Evolutionary conservation across 2,888 invertebrate genomes (phyloP).

Genomic region (Andrena chrysosceles): DNA sequence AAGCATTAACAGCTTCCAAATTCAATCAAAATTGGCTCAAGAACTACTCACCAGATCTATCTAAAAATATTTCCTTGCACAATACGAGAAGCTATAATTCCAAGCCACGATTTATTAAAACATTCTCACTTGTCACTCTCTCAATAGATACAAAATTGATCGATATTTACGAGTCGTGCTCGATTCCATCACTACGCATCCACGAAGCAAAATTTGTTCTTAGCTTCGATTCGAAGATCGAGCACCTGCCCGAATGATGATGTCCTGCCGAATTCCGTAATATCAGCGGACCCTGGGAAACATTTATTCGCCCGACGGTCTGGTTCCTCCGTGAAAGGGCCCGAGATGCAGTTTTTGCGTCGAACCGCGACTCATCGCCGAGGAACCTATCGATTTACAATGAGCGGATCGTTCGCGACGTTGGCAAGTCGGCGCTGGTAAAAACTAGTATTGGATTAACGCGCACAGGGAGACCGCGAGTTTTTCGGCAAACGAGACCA

Average conservation of each 20-base stretch:
- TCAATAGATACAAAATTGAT: not conserved
- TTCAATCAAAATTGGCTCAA: no score
- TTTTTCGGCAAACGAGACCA: constrained; percentile 62
- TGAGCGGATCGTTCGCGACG: constrained; percentile 71
- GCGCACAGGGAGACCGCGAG: constrained; percentile 59
- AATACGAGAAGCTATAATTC: no score
- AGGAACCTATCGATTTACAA: constrained; percentile 75
- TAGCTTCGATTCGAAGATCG: constrained; percentile 54
- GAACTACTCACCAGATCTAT: no score
- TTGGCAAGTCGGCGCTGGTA: constrained; percentile 61
- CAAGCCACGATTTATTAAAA: no score
- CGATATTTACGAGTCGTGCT: not conserved
- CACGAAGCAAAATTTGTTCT: constrained; percentile 68
- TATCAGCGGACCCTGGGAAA: constrained; percentile 60
- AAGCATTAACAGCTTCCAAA: no score
- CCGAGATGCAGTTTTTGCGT: constrained; percentile 65
- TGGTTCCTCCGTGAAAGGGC: constrained; percentile 33
- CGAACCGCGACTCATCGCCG: constrained; percentile 44
- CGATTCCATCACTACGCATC: constrained; percentile 24
- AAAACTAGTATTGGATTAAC: constrained; percentile 77
- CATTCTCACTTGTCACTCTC: no score
- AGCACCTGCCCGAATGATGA: constrained; percentile 71
- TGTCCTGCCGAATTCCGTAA: constrained; percentile 66
- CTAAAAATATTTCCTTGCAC: no score
- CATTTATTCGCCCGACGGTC: constrained; percentile 65